A percentile compares a stretch with the other conserved stretches of the same genome.
phyloP scores from a whole-genome alignment of 2,113 vertebrate species.

The Paradoxurus hermaphroditus region DNA sequence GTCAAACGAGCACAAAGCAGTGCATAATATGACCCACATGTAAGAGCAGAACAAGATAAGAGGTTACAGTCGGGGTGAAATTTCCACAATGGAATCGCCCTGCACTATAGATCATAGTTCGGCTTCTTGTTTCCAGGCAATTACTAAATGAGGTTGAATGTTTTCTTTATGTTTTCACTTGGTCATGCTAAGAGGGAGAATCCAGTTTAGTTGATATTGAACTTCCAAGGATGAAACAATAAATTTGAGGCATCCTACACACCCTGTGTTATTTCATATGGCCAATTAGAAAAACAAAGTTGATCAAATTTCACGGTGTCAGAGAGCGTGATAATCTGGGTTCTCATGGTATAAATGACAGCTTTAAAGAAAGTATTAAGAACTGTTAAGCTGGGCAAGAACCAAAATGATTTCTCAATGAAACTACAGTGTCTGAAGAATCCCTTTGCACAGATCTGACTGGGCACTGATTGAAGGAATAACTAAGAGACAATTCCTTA shows the following conservation, averaged over 20 bases:
- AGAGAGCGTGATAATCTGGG: not conserved
- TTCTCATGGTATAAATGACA: conserved; percentile 1
- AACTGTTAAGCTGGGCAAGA: not conserved
- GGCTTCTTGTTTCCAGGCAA: conserved; percentile 46
- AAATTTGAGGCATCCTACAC: not conserved
- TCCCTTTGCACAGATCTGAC: not conserved
- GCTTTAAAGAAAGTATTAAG: conserved; percentile 41
- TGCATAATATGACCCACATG: conserved; percentile 84
- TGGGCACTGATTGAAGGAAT: not conserved
- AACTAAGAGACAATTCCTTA: not conserved
- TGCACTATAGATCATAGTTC: conserved; percentile 70
- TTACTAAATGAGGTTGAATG: conserved; percentile 47
- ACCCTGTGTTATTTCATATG: not conserved
- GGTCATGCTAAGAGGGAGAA: not conserved
- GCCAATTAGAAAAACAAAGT: conserved; percentile 43
- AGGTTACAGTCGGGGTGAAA: conserved; percentile 77
- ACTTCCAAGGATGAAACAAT: not conserved
- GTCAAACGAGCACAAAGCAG: conserved; percentile 85
- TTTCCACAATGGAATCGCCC: conserved; percentile 74
- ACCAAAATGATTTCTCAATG: not conserved
- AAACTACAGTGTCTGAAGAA: not conserved
- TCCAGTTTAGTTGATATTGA: not conserved
- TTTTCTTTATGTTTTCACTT: conserved; percentile 38
- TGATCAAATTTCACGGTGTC: conserved; percentile 29
- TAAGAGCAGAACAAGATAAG: conserved; percentile 86